These are phyloP conservation scores for Halcyon leucocephala DNA, from an alignment of 2,797 vertebrate species.

Conservation along the genomic window DNA sequence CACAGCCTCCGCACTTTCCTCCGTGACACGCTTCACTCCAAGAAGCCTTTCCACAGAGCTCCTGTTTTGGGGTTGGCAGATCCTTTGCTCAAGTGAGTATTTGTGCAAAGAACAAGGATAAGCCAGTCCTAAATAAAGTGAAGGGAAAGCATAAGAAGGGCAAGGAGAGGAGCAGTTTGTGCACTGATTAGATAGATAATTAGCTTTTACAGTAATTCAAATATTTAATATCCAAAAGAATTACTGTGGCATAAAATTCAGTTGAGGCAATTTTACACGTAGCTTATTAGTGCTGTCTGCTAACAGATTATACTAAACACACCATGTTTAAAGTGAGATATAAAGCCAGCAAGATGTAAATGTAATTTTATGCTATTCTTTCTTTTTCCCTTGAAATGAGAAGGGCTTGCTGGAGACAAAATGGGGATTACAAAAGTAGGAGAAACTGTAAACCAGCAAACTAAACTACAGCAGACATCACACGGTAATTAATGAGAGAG, in stretches of 20 bases:
- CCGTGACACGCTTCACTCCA: not conserved
- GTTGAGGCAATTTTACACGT: not conserved
- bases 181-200: not conserved
- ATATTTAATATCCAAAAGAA: slow-evolving; percentile 8
- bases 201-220: slow-evolving; percentile 4
- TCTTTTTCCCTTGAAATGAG: not conserved
- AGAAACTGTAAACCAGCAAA: slow-evolving; percentile 34
- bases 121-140: not conserved
- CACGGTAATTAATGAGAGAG: not conserved
- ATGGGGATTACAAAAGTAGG: not conserved
- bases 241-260: not conserved
- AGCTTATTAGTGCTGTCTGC: not conserved
- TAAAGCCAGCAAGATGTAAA: slow-evolving; percentile 6
- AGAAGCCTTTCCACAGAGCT: not conserved
- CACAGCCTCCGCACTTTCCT: not conserved
- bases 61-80: not conserved
- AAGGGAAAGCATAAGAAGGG: not conserved
- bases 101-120: not conserved
- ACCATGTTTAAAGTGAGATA: not conserved
- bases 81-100: not conserved
- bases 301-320: not conserved
- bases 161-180: not conserved
- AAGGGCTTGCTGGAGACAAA: slow-evolving; percentile 9
- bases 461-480: not conserved
- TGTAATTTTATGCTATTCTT: not conserved